These are phyloP conservation scores for Copidosoma aretas DNA, from an alignment of 2,888 invertebrate genomes.

Conservation along the genomic window DNA sequence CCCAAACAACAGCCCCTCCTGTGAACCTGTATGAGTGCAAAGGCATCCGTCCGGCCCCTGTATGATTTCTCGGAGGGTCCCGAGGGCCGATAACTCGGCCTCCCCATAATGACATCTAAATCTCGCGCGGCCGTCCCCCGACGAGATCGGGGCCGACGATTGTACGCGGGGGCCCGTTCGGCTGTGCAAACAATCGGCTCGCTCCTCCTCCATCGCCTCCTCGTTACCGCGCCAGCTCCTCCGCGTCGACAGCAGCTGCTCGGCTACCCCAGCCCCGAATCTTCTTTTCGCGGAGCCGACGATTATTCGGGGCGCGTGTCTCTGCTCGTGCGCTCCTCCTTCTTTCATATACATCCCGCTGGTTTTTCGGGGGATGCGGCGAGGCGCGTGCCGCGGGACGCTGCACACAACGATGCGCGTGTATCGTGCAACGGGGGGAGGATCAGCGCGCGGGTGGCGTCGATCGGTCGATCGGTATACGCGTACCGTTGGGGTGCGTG, in stretches of 20 bases:
- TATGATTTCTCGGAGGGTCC: neutral
- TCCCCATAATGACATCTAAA: slow-evolving; percentile 52
- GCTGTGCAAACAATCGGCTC: slow-evolving; percentile 50
- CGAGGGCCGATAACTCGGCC: slow-evolving; percentile 12
- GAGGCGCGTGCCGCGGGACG: neutral
- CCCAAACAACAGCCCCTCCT: too few species aligned
- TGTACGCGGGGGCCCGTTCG: slow-evolving; percentile 26
- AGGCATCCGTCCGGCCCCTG: neutral
- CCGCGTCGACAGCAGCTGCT: slow-evolving; percentile 41
- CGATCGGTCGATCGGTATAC: neutral
- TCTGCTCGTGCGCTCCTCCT: neutral
- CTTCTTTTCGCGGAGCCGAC: slow-evolving; percentile 7
- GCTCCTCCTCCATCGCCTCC: slow-evolving; percentile 14
- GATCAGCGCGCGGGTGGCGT: neutral
- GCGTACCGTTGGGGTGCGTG: too few species aligned
- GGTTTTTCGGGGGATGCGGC: neutral
- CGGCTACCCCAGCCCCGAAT: neutral
- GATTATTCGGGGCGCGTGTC: slow-evolving; percentile 24
- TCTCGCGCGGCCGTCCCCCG: slow-evolving; percentile 21
- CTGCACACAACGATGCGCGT: too few species aligned
- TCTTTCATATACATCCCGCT: neutral
- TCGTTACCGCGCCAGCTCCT: slow-evolving; percentile 22
- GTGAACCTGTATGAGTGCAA: too few species aligned
- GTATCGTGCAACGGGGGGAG: neutral
- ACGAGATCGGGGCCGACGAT: neutral